A percentile compares a stretch with the other conserved stretches of the same genome.
phyloP scores from a whole-genome alignment of 2,113 vertebrate genomes.

The Aegithalos caudatus region DNA sequence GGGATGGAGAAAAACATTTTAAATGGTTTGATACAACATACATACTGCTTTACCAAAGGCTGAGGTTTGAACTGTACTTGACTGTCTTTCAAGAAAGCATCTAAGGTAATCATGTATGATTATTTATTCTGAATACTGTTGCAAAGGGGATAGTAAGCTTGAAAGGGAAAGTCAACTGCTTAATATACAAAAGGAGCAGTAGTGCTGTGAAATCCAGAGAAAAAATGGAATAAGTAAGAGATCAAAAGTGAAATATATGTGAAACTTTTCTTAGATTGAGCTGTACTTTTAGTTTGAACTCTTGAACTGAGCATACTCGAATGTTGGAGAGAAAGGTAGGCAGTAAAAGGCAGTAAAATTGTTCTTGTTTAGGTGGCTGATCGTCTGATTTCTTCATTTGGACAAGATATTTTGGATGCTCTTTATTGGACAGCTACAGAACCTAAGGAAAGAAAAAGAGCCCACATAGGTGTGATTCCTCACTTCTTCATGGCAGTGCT shows the following conservation, averaged over 20 bases:
- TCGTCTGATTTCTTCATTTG: slow-evolving; percentile 96
- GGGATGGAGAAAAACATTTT: not conserved
- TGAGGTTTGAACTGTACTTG: not conserved
- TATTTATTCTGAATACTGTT: not conserved
- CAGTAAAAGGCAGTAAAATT: not conserved
- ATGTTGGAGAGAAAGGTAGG: not conserved
- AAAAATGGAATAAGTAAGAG: not conserved
- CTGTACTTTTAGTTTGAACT: not conserved
- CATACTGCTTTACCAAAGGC: not conserved
- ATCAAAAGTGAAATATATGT: not conserved
- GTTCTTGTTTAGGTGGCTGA: slow-evolving; percentile 86
- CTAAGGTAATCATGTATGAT: not conserved
- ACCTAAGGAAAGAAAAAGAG: slow-evolving; percentile 92
- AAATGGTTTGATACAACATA: not conserved
- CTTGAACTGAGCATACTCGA: not conserved
- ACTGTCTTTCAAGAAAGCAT: not conserved
- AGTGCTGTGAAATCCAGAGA: not conserved
- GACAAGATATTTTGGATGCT: slow-evolving; percentile 96
- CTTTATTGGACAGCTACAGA: slow-evolving; percentile 99
- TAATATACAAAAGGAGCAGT: not conserved
- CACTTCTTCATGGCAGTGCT: slow-evolving; percentile 96
- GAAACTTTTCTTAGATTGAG: not conserved
- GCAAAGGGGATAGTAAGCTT: not conserved
- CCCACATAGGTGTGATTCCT: slow-evolving; percentile 93
- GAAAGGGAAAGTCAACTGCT: not conserved